Percentiles rank a stretch among this genome's conserved stretches.
Evolutionary conservation across 2,888 invertebrate genomes (phyloP).

Genomic region (Mythimna loreyi): DNA sequence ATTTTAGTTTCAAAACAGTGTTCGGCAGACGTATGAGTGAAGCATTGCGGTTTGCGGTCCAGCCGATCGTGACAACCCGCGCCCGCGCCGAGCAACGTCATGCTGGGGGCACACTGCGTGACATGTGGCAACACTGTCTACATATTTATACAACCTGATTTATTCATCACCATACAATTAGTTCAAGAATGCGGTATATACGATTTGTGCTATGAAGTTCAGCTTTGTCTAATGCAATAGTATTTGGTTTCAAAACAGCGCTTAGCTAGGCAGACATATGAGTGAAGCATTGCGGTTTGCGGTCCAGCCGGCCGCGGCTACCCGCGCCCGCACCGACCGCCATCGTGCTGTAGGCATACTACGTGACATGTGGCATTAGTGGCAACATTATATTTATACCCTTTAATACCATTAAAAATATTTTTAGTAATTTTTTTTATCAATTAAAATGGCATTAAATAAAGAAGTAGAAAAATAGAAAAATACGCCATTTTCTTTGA

Average conservation of each 20-base stretch:
- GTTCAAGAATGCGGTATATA: too few relatives aligned
- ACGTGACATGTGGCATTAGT: conserved; percentile 40
- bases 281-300: conserved; percentile 64
- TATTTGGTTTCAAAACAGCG: conserved; percentile 27
- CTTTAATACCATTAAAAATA: not conserved
- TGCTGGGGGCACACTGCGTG: conserved; percentile 43
- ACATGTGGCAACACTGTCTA: conserved; percentile 21
- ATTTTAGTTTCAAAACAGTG: conserved; percentile 32
- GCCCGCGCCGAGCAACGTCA: conserved; percentile 23
- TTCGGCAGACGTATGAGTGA: conserved; percentile 59
- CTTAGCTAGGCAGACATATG: conserved; percentile 50
- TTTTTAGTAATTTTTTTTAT: not conserved
- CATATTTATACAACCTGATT: conserved; percentile 13
- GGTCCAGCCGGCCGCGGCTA: conserved; percentile 45
- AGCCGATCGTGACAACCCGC: conserved; percentile 37
- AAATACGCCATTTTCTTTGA: too few relatives aligned
- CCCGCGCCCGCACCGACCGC: conserved; percentile 25
- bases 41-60: conserved; percentile 60
- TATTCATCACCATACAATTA: not conserved
- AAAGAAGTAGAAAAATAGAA: too few relatives aligned
- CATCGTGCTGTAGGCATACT: conserved; percentile 35
- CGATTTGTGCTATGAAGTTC: not conserved
- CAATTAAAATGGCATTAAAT: too few relatives aligned
- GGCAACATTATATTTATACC: not conserved
- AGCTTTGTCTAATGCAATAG: not conserved